A percentile compares a stretch with the other conserved stretches of the same genome.
Evolutionary conservation across 2,797 vertebrate genomes (phyloP).

Genomic region (Parauchenoglanis ngamensis): DNA sequence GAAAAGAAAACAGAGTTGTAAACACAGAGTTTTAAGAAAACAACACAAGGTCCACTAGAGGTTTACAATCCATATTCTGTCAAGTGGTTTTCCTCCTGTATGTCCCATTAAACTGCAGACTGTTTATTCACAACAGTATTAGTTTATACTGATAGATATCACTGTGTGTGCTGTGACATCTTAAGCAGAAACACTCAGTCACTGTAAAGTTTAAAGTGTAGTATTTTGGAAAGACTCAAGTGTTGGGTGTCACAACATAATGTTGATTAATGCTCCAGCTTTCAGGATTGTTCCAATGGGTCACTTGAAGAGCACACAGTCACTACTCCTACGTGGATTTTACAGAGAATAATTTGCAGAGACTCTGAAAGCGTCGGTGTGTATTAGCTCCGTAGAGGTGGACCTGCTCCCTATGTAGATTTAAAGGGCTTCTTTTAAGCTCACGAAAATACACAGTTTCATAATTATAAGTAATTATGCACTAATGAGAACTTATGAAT

Average conservation of each 20-base stretch:
- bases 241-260: constrained; percentile 30
- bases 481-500: too few relatives aligned
- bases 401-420: too few relatives aligned
- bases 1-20: background rate
- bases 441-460: too few relatives aligned
- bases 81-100: constrained; percentile 18
- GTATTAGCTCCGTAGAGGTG: background rate
- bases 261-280: constrained; percentile 19
- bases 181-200: background rate
- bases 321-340: background rate
- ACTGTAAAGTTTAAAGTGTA: constrained; percentile 26
- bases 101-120: constrained; percentile 26
- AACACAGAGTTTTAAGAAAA: background rate
- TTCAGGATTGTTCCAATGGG: constrained; percentile 19
- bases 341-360: background rate
- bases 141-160: constrained; percentile 33
- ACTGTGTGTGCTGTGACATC: constrained; percentile 12
- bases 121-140: constrained; percentile 36
- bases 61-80: constrained; percentile 24
- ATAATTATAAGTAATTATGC: too few relatives aligned
- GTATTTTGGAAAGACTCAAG: constrained; percentile 50
- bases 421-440: too few relatives aligned
- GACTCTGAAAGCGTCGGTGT: background rate
- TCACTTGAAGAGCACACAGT: constrained; percentile 37
- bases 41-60: background rate